phyloP scores from a whole-genome alignment of 2,888 invertebrate species.

The Troilus luridus region DNA sequence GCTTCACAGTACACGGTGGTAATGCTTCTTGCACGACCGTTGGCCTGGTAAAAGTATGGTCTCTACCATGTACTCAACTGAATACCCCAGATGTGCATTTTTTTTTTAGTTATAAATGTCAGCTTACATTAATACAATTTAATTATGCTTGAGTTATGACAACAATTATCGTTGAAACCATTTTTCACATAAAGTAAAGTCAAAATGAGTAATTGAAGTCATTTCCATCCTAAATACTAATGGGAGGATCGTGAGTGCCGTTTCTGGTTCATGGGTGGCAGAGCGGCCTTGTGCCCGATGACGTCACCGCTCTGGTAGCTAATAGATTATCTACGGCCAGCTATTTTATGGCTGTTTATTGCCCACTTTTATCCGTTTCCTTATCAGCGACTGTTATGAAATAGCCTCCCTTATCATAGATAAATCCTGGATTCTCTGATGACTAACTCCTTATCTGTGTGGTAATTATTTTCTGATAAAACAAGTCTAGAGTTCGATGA shows the following conservation, averaged over 20 bases:
- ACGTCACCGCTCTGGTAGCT: background rate
- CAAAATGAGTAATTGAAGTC: no score
- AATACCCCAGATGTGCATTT: no score
- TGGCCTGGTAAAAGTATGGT: no score
- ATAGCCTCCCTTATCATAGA: background rate
- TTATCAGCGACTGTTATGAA: background rate
- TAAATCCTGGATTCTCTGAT: conserved; percentile 12
- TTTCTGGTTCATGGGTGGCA: background rate
- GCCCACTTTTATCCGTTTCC: background rate
- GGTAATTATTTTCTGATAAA: conserved; percentile 40
- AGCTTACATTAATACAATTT: no score
- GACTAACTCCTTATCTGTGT: conserved; percentile 18
- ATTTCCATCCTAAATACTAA: background rate
- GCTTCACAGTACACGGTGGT: no score
- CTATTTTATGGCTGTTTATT: conserved; percentile 19
- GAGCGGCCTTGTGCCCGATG: background rate
- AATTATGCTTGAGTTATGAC: no score
- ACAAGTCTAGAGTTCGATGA: conserved; percentile 48
- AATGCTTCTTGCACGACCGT: no score
- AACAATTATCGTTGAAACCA: no score
- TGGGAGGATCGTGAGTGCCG: background rate
- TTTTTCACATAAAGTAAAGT: no score
- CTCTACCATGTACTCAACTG: no score
- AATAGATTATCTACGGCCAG: background rate
- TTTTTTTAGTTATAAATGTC: no score